Base-by-base conservation (phyloP, 2,888 invertebrate species). In the Apodemia mormo region DNA sequence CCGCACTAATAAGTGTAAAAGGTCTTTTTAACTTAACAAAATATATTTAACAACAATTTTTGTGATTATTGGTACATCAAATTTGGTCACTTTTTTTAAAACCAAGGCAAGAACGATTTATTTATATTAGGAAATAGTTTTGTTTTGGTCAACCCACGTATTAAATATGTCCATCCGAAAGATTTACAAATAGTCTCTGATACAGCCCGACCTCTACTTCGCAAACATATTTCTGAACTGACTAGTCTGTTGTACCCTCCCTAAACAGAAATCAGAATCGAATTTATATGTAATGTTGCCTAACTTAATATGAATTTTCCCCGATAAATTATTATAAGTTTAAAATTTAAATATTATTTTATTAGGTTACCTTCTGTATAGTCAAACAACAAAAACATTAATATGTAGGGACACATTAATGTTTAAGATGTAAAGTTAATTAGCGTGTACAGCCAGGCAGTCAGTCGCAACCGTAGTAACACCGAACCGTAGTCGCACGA, bases 111-210 rank as follows among this genome's bases (percentile, higher is more conserved):
- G 61, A 64, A 37, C 14, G 33, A 12, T 64, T 33, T 67, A 69
- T 71, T 70, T 71, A 68, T 68, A 73, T 70, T 45, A 71, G 12
- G n/a, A 64, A 70, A 77, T 74, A 76, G 74, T 77, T 80, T 82
- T 85, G 83, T 87, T 87, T 86, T 86, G 85, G 81, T 80, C 85
- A 84, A 78, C 86, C 85, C 86, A 89, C 89, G 81, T 79, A 81
- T 76, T 37, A 40, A 8, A 54, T 49, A 79, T 65, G 52, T 45
- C 43, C 33, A 64, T 80, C 66, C 33, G 61, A 37, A 33, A 37
- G 61, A 69, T 52, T 40, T 54, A 29, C 9, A 52, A 37, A 65
- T 7, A 65, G 40, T 64, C n/a, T 52, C 45, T 9, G n/a, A 1
- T 10, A 14, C 33, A 29, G 52, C 10, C 52, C n/a, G 14, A 69